Evolutionary conservation across 2,888 invertebrate species (phyloP).

Genomic region (Schizotus pectinicornis): DNA sequence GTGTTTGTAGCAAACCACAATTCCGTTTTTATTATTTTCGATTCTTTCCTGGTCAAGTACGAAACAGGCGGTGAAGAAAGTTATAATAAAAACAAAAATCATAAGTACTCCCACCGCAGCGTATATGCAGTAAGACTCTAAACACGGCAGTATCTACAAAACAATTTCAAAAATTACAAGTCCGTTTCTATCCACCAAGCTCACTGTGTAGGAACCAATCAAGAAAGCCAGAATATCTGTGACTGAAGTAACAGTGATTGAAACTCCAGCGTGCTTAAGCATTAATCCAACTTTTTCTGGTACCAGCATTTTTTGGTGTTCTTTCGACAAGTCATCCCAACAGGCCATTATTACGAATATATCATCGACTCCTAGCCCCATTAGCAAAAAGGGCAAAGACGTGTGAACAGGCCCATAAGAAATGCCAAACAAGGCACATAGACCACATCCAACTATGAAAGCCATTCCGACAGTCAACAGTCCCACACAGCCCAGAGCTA

Average conservation of each 20-base stretch:
- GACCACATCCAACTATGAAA: conserved; percentile 72
- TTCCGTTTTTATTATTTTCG: conserved; percentile 68
- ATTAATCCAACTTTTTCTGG: conserved; percentile 72
- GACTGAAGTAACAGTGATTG: conserved; percentile 82
- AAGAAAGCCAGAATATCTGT: conserved; percentile 82
- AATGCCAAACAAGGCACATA: conserved; percentile 74
- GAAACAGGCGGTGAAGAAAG: conserved; percentile 82
- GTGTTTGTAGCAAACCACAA: conserved; percentile 72
- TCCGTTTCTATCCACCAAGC: conserved; percentile 34
- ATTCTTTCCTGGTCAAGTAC: conserved; percentile 73
- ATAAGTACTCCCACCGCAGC: conserved; percentile 78
- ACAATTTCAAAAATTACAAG: conserved; percentile 13
- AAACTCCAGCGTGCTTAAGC: conserved; percentile 81
- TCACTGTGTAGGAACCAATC: conserved; percentile 78
- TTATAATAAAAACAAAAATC: conserved; percentile 76
- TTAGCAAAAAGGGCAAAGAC: conserved; percentile 79
- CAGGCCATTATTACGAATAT: conserved; percentile 85
- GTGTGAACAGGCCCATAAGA: conserved; percentile 84
- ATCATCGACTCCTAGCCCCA: conserved; percentile 84
- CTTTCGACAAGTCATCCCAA: conserved; percentile 70
- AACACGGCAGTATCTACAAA: conserved; percentile 74
- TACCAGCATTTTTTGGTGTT: conserved; percentile 62
- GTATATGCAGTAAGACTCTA: conserved; percentile 83
- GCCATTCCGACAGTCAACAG: conserved; percentile 76
- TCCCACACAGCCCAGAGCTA: conserved; percentile 72